These are phyloP conservation scores for Montipora capitata DNA, from an alignment of 92 coral and sea anemone genomes.

Conservation along the genomic window DNA sequence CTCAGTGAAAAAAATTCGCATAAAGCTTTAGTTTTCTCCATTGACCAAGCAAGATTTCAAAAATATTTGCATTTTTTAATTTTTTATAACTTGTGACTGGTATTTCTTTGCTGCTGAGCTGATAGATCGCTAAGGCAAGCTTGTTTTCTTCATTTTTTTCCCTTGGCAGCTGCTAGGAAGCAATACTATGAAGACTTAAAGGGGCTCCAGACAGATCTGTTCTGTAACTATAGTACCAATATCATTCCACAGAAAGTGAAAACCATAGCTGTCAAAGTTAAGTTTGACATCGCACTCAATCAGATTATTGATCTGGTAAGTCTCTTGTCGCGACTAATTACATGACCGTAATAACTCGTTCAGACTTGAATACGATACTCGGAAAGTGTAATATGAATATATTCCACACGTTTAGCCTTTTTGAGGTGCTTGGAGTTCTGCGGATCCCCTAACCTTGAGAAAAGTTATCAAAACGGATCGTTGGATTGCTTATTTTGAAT, in stretches of 20 bases:
- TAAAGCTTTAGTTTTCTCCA: not conserved
- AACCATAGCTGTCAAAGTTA: slow-evolving; percentile 78
- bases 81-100: slow-evolving; percentile 80
- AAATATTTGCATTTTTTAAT: slow-evolving; percentile 54
- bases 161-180: slow-evolving; percentile 52
- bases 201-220: slow-evolving; percentile 71
- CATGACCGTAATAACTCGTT: slow-evolving; percentile 10
- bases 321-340: not conserved
- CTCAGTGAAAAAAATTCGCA: not conserved
- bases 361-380: not conserved
- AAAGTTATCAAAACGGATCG: not conserved
- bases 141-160: not conserved
- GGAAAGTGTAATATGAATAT: not conserved
- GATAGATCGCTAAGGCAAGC: slow-evolving; percentile 29
- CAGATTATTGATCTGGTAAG: slow-evolving; percentile 96
- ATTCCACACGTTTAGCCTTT: not conserved
- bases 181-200: slow-evolving; percentile 77
- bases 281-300: slow-evolving; percentile 88
- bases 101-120: not conserved
- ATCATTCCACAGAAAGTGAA: slow-evolving; percentile 86
- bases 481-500: not conserved
- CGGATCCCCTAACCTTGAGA: not conserved
- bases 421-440: not conserved
- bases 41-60: slow-evolving; percentile 38
- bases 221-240: slow-evolving; percentile 86